Percentiles rank a stretch among this genome's conserved stretches.
phyloP scores from a whole-genome alignment of 2,797 vertebrate genomes.

The Hafferia zeledoni region DNA sequence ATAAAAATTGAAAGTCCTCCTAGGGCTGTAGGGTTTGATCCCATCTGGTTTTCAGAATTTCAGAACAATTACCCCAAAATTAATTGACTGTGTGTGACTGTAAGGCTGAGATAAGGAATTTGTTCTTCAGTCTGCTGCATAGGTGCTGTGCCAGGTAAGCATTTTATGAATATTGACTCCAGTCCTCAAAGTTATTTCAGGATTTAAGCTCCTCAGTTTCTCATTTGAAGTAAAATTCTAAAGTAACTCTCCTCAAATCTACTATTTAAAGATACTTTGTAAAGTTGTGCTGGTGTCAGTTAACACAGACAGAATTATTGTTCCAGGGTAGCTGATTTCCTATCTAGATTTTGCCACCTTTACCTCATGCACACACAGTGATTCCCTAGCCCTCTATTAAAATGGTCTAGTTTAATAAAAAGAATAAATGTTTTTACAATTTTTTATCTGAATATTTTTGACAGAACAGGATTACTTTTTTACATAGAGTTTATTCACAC shows the following conservation, averaged over 20 bases:
- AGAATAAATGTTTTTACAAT: not conserved
- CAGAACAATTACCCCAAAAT: not conserved
- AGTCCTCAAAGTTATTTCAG: not conserved
- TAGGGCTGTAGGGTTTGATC: not conserved
- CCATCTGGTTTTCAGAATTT: not conserved
- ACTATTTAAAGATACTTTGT: not conserved
- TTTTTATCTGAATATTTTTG: not conserved
- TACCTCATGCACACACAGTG: fast-evolving
- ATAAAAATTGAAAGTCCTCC: not conserved
- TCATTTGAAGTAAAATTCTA: not conserved
- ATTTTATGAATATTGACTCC: not conserved
- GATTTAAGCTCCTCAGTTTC: not conserved
- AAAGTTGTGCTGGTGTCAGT: not conserved
- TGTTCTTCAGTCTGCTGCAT: not conserved
- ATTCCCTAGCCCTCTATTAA: not conserved
- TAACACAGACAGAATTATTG: not conserved
- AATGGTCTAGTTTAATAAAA: not conserved
- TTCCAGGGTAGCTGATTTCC: not conserved
- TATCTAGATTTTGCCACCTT: not conserved
- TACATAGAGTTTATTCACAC: not conserved
- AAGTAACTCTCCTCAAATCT: not conserved
- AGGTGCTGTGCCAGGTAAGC: not conserved
- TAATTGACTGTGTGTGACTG: not conserved
- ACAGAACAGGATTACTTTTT: not conserved
- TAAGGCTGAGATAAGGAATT: not conserved